These are phyloP conservation scores for Thumatha senex DNA, from an alignment of 2,888 invertebrate genomes.

Conservation along the genomic window DNA sequence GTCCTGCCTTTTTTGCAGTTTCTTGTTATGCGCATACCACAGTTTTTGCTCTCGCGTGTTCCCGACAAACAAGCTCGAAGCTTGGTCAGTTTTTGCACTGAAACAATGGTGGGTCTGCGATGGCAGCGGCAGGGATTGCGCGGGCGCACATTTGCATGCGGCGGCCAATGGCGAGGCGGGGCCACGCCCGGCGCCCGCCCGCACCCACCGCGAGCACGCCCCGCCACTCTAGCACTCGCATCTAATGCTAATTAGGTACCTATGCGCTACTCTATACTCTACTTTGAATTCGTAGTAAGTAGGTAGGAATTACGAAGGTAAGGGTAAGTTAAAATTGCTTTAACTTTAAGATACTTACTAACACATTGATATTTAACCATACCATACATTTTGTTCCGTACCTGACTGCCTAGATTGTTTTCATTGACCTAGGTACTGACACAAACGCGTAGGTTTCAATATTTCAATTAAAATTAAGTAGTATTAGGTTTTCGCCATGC, in stretches of 20 bases:
- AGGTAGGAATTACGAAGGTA: too few species aligned
- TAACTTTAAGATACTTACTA: too few species aligned
- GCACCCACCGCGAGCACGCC: constrained; percentile 20
- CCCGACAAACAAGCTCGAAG: constrained; percentile 62
- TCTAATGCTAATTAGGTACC: constrained; percentile 37
- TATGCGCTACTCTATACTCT: not conserved
- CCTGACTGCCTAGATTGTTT: too few species aligned
- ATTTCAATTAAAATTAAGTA: too few species aligned
- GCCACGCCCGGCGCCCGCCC: constrained; percentile 46
- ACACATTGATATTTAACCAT: too few species aligned
- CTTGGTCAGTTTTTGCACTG: constrained; percentile 53
- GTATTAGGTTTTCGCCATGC: too few species aligned
- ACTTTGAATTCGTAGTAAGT: too few species aligned
- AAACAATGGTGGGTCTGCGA: constrained; percentile 61
- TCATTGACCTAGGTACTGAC: too few species aligned
- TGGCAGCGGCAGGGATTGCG: constrained; percentile 55
- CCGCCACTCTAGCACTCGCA: constrained; percentile 18
- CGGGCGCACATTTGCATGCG: constrained; percentile 75
- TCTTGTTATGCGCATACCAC: constrained; percentile 74
- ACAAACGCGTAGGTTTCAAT: too few species aligned
- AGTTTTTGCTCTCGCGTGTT: constrained; percentile 67
- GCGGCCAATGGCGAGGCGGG: constrained; percentile 54
- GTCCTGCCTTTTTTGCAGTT: constrained; percentile 64
- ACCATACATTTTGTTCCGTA: too few species aligned
- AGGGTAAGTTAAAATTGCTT: too few species aligned